These are phyloP conservation scores for Chromoteleia sp. DNA, from an alignment of 2,888 invertebrate genomes.

Conservation along the genomic window DNA sequence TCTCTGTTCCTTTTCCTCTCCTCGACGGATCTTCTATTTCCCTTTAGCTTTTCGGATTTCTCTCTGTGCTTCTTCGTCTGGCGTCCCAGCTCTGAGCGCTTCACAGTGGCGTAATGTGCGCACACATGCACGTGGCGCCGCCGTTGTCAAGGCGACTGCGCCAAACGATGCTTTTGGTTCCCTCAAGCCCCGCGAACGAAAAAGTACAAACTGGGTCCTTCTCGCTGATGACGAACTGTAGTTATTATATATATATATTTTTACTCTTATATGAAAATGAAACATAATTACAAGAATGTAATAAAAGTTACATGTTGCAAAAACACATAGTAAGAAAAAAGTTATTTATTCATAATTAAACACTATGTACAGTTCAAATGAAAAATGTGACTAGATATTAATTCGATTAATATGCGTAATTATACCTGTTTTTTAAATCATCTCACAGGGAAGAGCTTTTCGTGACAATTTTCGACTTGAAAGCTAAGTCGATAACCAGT, in stretches of 20 bases:
- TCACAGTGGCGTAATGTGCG: constrained; percentile 64
- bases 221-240: constrained; percentile 1
- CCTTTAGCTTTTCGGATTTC: constrained; percentile 27
- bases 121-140: constrained; percentile 82
- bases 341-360: not conserved
- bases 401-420: too few species aligned
- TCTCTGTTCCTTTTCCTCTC: constrained; percentile 31
- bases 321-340: too few species aligned
- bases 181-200: constrained; percentile 2
- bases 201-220: constrained; percentile 25
- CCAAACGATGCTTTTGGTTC: constrained; percentile 72
- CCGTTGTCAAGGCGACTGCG: constrained; percentile 83
- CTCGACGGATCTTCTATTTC: constrained; percentile 21
- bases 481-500: not conserved
- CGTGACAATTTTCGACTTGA: too few species aligned
- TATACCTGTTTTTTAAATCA: too few species aligned
- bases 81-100: constrained; percentile 55
- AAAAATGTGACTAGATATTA: too few species aligned
- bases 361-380: too few species aligned
- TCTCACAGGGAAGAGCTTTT: too few species aligned
- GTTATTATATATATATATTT: too few species aligned
- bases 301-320: too few species aligned
- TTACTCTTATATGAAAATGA: too few species aligned
- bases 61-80: constrained; percentile 50
- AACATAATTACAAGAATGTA: too few species aligned